Percentiles rank a stretch among this genome's conserved stretches.
phyloP scores from a whole-genome alignment of 2,113 vertebrate genomes.

The Festucalex cinctus region DNA sequence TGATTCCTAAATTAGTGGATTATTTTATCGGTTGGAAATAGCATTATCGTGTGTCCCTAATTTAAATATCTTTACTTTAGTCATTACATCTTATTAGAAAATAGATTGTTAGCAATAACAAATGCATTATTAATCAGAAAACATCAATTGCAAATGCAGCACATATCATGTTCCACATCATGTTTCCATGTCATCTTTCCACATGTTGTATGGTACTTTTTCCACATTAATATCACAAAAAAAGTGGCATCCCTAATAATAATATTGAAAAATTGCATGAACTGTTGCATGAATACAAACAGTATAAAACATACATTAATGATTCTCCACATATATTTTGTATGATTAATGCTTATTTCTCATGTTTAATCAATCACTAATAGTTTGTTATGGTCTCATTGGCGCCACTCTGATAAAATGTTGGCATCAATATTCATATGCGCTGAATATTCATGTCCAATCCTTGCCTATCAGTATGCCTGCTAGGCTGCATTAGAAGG shows the following conservation, averaged over 20 bases:
- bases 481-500: constrained; percentile 64
- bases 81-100: too few relatives aligned
- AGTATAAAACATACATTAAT: constrained; percentile 16
- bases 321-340: constrained; percentile 20
- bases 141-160: neutral
- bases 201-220: too few relatives aligned
- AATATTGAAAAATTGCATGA: neutral
- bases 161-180: neutral
- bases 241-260: neutral
- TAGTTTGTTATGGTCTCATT: constrained; percentile 54
- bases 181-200: too few relatives aligned
- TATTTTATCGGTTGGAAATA: too few relatives aligned
- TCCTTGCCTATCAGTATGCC: constrained; percentile 68
- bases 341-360: constrained; percentile 49
- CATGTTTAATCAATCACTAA: constrained; percentile 61
- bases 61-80: neutral
- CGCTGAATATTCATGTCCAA: constrained; percentile 70
- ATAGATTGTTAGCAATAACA: too few relatives aligned
- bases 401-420: constrained; percentile 52
- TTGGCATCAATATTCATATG: constrained; percentile 61
- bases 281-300: neutral
- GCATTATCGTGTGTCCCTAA: too few relatives aligned
- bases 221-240: too few relatives aligned
- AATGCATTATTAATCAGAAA: too few relatives aligned
- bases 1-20: too few relatives aligned